A percentile compares a stretch with the other conserved stretches of the same genome.
Evolutionary conservation across 1,140 invertebrate species (phyloP).

Genomic region (Calephelis nemesis): DNA sequence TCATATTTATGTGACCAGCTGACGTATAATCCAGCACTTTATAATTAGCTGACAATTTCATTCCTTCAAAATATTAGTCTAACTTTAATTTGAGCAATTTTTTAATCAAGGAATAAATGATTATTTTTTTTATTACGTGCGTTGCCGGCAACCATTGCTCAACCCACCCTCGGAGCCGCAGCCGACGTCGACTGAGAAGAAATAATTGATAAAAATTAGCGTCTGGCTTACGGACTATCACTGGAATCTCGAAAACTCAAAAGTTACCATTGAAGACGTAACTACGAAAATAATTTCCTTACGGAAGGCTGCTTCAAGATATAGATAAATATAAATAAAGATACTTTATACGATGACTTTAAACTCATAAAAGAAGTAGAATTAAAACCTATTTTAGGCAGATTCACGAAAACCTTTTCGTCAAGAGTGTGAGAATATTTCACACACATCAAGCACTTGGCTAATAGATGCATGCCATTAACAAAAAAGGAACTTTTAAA

Average conservation of each 20-base stretch:
- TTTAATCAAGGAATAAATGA: too few species aligned
- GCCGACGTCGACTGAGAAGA: too few species aligned
- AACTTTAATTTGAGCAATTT: too few species aligned
- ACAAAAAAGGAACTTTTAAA: slow-evolving; percentile 34
- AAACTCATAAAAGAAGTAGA: slow-evolving; percentile 22
- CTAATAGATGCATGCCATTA: slow-evolving; percentile 28
- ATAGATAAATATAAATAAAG: not conserved
- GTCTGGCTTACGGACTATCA: not conserved
- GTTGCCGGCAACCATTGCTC: too few species aligned
- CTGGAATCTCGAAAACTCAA: slow-evolving; percentile 20
- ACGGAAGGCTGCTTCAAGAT: slow-evolving; percentile 16
- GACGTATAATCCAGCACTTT: too few species aligned
- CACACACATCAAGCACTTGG: slow-evolving; percentile 12
- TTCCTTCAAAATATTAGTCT: too few species aligned
- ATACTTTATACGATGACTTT: slow-evolving; percentile 21
- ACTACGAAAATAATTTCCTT: slow-evolving; percentile 20
- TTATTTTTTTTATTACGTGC: too few species aligned
- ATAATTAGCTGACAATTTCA: too few species aligned
- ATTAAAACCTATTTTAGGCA: slow-evolving; percentile 18
- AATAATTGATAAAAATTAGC: too few species aligned
- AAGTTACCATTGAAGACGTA: slow-evolving; percentile 25
- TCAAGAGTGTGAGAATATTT: slow-evolving; percentile 2
- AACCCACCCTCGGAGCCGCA: too few species aligned
- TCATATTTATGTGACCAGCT: too few species aligned
- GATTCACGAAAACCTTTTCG: slow-evolving; percentile 23